A percentile compares a stretch with the other conserved stretches of the same genome.
These are phyloP conservation scores for Psix sp. DNA, from an alignment of 1,140 invertebrate genomes.

Conservation along the genomic window DNA sequence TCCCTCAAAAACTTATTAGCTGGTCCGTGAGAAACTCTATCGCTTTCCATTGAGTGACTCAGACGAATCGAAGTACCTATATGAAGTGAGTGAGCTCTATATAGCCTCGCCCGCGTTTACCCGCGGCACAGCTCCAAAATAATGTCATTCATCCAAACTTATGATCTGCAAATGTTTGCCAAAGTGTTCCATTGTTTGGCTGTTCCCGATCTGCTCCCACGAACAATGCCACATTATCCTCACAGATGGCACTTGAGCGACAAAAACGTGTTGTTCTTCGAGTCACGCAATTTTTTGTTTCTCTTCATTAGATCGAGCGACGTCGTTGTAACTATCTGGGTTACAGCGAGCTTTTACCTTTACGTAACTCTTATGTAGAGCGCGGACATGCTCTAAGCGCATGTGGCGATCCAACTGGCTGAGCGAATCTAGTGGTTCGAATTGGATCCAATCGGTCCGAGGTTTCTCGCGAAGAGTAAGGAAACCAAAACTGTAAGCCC, in stretches of 20 bases:
- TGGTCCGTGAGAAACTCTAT: background rate
- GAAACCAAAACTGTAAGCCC: too few species aligned
- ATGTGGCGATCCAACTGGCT: too few species aligned
- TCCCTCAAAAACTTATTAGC: conserved; percentile 46
- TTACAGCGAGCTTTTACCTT: conserved; percentile 17
- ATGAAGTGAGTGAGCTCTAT: conserved; percentile 12
- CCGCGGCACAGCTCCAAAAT: conserved; percentile 5
- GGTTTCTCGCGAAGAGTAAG: too few species aligned
- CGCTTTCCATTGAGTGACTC: conserved; percentile 27
- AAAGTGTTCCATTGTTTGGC: background rate
- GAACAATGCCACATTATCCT: too few species aligned
- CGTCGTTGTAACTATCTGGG: too few species aligned
- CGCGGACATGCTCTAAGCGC: conserved; percentile 1
- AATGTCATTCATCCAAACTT: conserved; percentile 20
- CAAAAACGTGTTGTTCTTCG: too few species aligned
- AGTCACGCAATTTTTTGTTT: too few species aligned
- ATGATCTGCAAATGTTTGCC: background rate
- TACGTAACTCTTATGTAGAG: conserved; percentile 44
- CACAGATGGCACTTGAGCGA: conserved; percentile 37
- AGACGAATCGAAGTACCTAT: conserved; percentile 1
- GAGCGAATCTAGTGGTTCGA: background rate
- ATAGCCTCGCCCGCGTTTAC: too few species aligned
- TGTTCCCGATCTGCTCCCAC: too few species aligned
- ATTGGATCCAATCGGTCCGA: background rate
- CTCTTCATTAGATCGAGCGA: too few species aligned